phyloP scores from a whole-genome alignment of 2,797 vertebrate genomes.

The Typhlichthys eigenmanni region DNA sequence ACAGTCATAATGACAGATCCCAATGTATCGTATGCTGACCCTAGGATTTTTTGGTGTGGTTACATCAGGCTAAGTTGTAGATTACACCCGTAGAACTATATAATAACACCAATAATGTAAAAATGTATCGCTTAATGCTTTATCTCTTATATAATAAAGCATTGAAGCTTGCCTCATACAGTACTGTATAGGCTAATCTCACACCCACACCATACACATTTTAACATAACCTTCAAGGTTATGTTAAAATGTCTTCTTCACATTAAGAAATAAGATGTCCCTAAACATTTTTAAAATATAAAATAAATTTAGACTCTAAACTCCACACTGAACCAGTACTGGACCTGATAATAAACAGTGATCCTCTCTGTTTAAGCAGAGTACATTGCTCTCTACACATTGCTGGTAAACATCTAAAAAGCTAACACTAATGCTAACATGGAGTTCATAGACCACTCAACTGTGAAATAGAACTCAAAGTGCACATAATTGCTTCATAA shows the following conservation, averaged over 20 bases:
- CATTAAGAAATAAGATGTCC: slow-evolving; percentile 1
- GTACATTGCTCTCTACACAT: slow-evolving; percentile 16
- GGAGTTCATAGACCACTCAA: slow-evolving; percentile 65
- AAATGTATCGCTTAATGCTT: background rate
- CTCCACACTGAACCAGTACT: slow-evolving; percentile 12
- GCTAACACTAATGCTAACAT: slow-evolving; percentile 30
- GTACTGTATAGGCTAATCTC: background rate
- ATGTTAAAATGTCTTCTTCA: slow-evolving; percentile 5
- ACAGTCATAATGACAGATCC: too few species aligned
- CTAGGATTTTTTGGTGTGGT: too few species aligned
- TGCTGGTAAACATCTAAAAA: slow-evolving; percentile 50
- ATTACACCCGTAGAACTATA: too few species aligned
- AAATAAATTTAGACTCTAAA: slow-evolving; percentile 6
- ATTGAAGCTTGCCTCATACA: slow-evolving; percentile 26
- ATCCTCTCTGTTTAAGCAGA: slow-evolving; percentile 36
- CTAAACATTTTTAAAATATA: slow-evolving; percentile 22
- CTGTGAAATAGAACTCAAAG: slow-evolving; percentile 80
- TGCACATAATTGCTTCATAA: slow-evolving; percentile 71
- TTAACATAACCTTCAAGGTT: too few species aligned
- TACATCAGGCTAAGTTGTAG: too few species aligned
- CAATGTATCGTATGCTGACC: too few species aligned
- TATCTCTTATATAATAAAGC: slow-evolving; percentile 49
- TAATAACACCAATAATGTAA: too few species aligned
- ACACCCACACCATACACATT: background rate
- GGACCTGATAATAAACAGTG: slow-evolving; percentile 29